phyloP scores from a whole-genome alignment of 1,140 invertebrate species.

The Ridgeia piscesae region DNA sequence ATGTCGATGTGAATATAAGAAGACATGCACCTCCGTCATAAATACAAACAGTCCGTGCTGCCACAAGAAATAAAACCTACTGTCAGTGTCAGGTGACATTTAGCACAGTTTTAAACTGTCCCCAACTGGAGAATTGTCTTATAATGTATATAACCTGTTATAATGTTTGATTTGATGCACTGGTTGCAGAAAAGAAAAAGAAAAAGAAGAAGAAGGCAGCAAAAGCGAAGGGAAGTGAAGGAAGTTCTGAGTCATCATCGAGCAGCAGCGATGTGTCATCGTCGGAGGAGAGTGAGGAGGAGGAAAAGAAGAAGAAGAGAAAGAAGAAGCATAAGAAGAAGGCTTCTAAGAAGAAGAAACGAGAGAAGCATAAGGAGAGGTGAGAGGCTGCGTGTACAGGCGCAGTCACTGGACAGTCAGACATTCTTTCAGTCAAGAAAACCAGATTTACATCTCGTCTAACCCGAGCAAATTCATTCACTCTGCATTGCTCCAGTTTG shows the following conservation, averaged over 20 bases:
- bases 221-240: not conserved
- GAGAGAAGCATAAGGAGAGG: conserved; percentile 22
- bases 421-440: too few species aligned
- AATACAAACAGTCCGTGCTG: too few species aligned
- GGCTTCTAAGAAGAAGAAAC: conserved; percentile 40
- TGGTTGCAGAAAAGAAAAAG: conserved; percentile 17
- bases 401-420: too few species aligned
- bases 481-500: too few species aligned
- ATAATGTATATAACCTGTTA: too few species aligned
- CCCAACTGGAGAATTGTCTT: not conserved
- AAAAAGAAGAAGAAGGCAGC: conserved; percentile 6
- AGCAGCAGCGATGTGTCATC: not conserved
- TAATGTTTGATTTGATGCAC: conserved; percentile 7
- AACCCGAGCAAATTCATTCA: too few species aligned
- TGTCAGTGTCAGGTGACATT: too few species aligned
- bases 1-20: too few species aligned
- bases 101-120: not conserved
- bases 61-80: too few species aligned
- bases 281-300: conserved; percentile 31
- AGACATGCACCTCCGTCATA: too few species aligned
- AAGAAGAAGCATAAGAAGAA: conserved; percentile 50
- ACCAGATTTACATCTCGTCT: too few species aligned
- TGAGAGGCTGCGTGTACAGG: too few species aligned
- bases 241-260: conserved; percentile 6
- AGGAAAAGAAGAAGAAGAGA: conserved; percentile 53